phyloP scores from a whole-genome alignment of 2,113 vertebrate species.

The Etheostoma cragini region DNA sequence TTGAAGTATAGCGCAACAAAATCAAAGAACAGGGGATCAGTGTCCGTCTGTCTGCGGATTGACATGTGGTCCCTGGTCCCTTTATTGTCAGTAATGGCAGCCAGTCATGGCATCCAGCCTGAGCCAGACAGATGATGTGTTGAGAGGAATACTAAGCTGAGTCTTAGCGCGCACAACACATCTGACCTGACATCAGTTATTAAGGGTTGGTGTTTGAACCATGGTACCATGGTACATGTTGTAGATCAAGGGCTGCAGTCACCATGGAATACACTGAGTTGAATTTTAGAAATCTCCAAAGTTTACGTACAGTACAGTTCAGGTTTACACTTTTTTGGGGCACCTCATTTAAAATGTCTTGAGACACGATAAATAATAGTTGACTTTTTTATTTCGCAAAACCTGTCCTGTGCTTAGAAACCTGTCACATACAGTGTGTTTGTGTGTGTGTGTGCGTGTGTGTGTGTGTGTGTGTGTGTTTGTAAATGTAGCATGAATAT shows the following conservation, averaged over 20 bases:
- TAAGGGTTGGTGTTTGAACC: neutral
- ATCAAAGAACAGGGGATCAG: neutral
- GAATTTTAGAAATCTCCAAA: neutral
- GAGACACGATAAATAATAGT: neutral
- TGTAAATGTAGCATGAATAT: neutral
- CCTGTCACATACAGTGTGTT: no score
- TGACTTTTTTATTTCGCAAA: no score
- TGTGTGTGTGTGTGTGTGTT: no score
- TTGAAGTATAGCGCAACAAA: neutral
- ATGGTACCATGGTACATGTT: no score
- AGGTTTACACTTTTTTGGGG: neutral
- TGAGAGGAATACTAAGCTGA: constrained; percentile 35
- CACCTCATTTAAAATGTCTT: neutral
- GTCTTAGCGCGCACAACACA: constrained; percentile 11
- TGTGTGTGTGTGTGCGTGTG: no score
- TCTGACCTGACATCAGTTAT: constrained; percentile 18
- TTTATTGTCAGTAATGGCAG: constrained; percentile 7
- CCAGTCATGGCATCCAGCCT: neutral
- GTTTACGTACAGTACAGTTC: neutral
- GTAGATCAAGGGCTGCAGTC: neutral
- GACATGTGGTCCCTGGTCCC: neutral
- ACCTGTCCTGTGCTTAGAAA: neutral
- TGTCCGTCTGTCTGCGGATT: neutral
- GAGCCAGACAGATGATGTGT: constrained; percentile 21
- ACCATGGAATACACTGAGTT: neutral